These are phyloP conservation scores for Sycophaga agraensis DNA, from an alignment of 1,140 invertebrate species.

Conservation along the genomic window DNA sequence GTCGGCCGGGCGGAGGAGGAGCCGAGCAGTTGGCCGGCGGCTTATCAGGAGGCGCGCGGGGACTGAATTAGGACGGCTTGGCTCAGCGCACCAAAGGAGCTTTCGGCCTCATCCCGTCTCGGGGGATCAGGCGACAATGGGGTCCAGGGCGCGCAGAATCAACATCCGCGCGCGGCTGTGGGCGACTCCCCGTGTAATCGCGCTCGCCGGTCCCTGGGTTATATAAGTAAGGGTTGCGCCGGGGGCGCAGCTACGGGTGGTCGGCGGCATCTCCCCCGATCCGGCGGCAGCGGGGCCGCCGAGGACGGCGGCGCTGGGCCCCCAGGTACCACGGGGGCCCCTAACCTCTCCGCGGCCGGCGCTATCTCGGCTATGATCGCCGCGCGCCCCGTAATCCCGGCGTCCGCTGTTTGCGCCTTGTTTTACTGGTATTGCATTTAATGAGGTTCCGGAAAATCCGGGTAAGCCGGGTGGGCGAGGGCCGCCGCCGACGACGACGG, in stretches of 20 bases:
- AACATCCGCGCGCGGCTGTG: no score
- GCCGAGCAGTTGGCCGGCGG: neutral
- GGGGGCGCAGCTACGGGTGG: constrained; percentile 31
- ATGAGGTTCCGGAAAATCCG: constrained; percentile 35
- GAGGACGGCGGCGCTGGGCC: neutral
- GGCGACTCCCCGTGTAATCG: constrained; percentile 31
- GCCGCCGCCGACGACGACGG: neutral
- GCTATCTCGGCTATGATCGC: constrained; percentile 1
- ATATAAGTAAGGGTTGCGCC: constrained; percentile 30
- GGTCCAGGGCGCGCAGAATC: no score
- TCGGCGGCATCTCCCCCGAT: constrained; percentile 23
- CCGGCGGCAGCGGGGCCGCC: neutral
- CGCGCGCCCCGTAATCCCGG: neutral
- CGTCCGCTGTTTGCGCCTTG: constrained; percentile 46
- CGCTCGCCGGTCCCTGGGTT: constrained; percentile 20
- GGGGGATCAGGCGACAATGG: no score
- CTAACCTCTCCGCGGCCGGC: neutral
- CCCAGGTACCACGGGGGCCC: neutral
- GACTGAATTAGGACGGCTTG: no score
- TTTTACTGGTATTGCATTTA: constrained; percentile 53
- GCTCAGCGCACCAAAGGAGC: no score
- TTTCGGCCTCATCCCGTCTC: no score
- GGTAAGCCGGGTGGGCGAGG: no score
- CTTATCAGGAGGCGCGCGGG: neutral
- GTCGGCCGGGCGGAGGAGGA: no score